Conservation (phyloP, 2,113 vertebrate genomes). For the Prietella phreatophila region DNA sequence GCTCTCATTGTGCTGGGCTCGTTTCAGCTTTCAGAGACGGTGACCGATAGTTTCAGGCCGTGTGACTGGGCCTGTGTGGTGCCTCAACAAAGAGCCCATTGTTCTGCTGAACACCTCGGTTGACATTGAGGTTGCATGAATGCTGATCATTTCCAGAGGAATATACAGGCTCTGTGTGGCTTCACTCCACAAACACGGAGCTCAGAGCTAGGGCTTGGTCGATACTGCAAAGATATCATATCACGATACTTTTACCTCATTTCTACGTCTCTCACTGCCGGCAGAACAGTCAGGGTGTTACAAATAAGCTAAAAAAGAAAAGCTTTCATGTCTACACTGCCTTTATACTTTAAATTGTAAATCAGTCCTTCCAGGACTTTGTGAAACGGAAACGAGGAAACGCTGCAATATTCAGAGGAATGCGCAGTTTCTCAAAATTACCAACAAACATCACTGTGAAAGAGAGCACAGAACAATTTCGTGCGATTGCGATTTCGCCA, state of each 20-base stretch:
- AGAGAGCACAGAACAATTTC: too few species aligned
- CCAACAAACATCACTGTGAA: too few species aligned
- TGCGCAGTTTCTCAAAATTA: too few species aligned
- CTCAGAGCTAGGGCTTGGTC: neutral
- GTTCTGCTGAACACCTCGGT: conserved; percentile 53
- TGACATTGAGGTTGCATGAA: conserved; percentile 47
- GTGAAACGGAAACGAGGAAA: too few species aligned
- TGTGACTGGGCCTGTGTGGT: conserved; percentile 52
- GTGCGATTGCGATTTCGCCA: too few species aligned
- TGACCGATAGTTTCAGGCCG: conserved; percentile 51
- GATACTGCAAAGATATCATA: neutral
- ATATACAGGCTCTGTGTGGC: conserved; percentile 40
- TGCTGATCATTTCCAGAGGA: conserved; percentile 55
- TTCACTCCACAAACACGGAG: conserved; percentile 9
- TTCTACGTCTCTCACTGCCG: neutral
- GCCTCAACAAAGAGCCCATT: conserved; percentile 63
- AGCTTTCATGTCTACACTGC: neutral
- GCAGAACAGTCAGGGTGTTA: neutral
- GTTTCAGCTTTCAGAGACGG: conserved; percentile 41
- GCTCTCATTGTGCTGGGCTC: neutral
- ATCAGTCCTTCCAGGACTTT: too few species aligned
- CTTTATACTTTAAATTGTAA: neutral
- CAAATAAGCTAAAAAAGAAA: too few species aligned
- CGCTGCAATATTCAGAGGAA: too few species aligned
- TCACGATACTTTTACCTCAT: neutral